These are phyloP conservation scores for Hafferia zeledoni DNA, from an alignment of 2,797 vertebrate genomes.

Conservation along the genomic window DNA sequence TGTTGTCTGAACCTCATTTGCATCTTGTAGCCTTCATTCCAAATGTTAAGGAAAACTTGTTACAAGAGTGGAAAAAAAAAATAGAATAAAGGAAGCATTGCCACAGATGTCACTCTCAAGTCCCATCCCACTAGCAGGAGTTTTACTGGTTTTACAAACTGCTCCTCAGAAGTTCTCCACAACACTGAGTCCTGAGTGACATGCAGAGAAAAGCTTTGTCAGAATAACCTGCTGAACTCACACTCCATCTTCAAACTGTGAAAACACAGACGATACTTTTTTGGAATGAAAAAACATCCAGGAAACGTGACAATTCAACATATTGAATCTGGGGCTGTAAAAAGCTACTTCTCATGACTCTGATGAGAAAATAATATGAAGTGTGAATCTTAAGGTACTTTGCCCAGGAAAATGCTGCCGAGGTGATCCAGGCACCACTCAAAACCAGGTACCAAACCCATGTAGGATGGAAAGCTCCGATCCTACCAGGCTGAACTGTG, in stretches of 20 bases:
- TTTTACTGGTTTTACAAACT: background rate
- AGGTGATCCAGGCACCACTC: background rate
- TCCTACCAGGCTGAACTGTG: fast-evolving
- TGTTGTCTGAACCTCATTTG: fast-evolving
- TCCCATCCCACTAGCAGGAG: background rate
- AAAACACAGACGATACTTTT: background rate
- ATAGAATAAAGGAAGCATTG: background rate
- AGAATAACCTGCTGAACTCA: background rate
- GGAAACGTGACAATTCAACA: fast-evolving
- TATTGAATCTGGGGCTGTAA: background rate
- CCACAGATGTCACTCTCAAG: too few relatives aligned
- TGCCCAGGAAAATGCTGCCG: background rate
- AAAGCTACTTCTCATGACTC: background rate
- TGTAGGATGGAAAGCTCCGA: fast-evolving
- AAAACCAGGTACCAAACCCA: background rate
- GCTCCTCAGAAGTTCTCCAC: background rate
- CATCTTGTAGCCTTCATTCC: background rate
- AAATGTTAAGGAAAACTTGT: background rate
- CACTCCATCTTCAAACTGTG: background rate
- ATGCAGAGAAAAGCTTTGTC: background rate
- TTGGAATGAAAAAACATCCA: background rate
- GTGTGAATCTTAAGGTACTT: fast-evolving
- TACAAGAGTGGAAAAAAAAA: background rate
- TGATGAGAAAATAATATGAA: background rate
- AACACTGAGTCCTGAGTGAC: fast-evolving